Evolutionary conservation across 2,113 vertebrate species (phyloP).

Genomic region (Felis chaus): DNA sequence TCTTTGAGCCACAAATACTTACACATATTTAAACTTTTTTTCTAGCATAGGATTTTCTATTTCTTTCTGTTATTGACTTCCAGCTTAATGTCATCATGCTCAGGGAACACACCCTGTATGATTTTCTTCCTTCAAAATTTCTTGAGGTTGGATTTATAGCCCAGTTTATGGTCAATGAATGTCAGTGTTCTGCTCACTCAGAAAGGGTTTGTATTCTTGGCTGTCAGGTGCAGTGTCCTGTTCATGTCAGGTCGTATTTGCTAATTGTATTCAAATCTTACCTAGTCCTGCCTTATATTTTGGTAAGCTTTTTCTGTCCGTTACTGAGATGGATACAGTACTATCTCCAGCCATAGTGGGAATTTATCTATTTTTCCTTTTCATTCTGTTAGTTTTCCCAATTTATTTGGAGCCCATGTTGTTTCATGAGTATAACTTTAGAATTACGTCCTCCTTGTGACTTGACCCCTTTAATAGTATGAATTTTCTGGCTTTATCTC

Average conservation of each 20-base stretch:
- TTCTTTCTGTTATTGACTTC: conserved; percentile 6
- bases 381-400: not conserved
- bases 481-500: not conserved
- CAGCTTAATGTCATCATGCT: not conserved
- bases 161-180: not conserved
- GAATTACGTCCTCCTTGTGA: not conserved
- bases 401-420: not conserved
- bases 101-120: not conserved
- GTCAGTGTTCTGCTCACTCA: not conserved
- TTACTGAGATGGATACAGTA: not conserved
- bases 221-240: not conserved
- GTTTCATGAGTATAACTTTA: not conserved
- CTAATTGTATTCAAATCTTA: not conserved
- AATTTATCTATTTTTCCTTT: not conserved
- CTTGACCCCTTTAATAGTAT: not conserved
- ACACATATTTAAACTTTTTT: not conserved
- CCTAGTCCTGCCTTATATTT: not conserved
- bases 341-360: not conserved
- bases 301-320: not conserved
- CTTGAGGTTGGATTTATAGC: not conserved
- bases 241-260: not conserved
- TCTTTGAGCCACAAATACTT: not conserved
- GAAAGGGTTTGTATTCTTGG: not conserved
- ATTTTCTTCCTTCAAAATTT: conserved; percentile 4
- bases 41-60: not conserved